Evolutionary conservation across 2,113 vertebrate species (phyloP).

Genomic region (Neolamprologus longior): DNA sequence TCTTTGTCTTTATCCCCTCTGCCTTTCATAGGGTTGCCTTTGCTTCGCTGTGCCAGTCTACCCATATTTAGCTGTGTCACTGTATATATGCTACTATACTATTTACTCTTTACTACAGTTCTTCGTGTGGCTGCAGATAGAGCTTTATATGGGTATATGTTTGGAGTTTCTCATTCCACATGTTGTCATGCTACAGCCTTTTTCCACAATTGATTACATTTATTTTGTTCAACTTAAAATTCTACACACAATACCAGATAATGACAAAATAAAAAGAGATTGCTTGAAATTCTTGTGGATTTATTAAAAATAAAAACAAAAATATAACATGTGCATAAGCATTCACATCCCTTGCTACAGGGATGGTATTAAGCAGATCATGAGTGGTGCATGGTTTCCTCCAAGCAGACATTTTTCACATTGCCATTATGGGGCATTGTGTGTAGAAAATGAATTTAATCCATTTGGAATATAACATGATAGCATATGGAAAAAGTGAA

Average conservation of each 20-base stretch:
- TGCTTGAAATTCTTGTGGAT: accelerated
- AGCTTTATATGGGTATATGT: neutral
- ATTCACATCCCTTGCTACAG: neutral
- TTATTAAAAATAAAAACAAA: neutral
- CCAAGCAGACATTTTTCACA: neutral
- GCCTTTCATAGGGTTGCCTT: neutral
- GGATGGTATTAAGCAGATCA: neutral
- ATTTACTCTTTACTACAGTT: neutral
- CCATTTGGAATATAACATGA: neutral
- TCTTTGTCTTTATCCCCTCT: neutral
- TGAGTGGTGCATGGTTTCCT: neutral
- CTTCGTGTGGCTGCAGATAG: neutral
- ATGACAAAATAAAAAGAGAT: neutral
- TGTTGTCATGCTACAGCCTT: neutral
- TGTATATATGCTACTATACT: neutral
- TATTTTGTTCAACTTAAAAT: neutral
- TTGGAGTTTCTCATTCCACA: neutral
- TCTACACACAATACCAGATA: neutral
- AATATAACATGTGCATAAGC: neutral
- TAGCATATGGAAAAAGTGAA: neutral
- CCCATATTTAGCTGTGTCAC: neutral
- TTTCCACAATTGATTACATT: neutral
- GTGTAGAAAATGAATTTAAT: neutral
- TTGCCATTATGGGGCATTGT: neutral
- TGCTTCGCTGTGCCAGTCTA: neutral